A percentile compares a stretch with the other conserved stretches of the same genome.
Conservation (phyloP, 2,888 invertebrate species). For the Myopa tessellatipennis region DNA sequence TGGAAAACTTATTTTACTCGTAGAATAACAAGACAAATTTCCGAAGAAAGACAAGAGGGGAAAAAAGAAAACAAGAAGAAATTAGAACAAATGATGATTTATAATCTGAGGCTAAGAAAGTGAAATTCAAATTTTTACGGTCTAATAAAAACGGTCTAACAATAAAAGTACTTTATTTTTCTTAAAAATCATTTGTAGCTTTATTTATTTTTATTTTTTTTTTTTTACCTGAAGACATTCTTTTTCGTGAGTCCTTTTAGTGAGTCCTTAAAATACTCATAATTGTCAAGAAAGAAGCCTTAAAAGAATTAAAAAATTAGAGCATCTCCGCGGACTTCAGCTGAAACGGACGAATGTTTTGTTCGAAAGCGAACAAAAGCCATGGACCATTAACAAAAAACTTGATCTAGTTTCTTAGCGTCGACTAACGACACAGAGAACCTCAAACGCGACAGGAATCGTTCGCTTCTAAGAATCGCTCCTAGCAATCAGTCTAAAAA, state of each 20-base stretch:
- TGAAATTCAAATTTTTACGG: constrained; percentile 28
- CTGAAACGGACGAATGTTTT: constrained; percentile 46
- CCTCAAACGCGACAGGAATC: constrained; percentile 50
- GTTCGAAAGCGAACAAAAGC: constrained; percentile 43
- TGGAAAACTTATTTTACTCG: too few relatives aligned
- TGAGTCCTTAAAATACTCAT: constrained; percentile 51
- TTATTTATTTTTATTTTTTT: not conserved
- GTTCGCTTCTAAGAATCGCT: constrained; percentile 49
- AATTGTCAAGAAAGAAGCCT: not conserved
- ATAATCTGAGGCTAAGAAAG: not conserved
- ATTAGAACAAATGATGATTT: constrained; percentile 10
- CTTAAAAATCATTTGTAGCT: not conserved
- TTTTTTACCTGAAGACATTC: constrained; percentile 22
- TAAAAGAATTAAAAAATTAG: constrained; percentile 60
- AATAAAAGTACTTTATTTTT: not conserved
- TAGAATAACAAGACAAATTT: not conserved
- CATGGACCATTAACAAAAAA: constrained; percentile 60
- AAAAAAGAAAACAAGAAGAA: not conserved
- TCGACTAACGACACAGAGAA: not conserved
- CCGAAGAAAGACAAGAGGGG: not conserved
- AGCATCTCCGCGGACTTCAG: constrained; percentile 49
- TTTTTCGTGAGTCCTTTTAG: not conserved
- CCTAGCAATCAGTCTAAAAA: constrained; percentile 45
- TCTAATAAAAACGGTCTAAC: constrained; percentile 24
- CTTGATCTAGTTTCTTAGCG: constrained; percentile 61